Percentiles rank a stretch among this genome's conserved stretches.
These are phyloP conservation scores for Pyrgilauda ruficollis DNA, from an alignment of 2,113 vertebrate species.

Conservation along the genomic window DNA sequence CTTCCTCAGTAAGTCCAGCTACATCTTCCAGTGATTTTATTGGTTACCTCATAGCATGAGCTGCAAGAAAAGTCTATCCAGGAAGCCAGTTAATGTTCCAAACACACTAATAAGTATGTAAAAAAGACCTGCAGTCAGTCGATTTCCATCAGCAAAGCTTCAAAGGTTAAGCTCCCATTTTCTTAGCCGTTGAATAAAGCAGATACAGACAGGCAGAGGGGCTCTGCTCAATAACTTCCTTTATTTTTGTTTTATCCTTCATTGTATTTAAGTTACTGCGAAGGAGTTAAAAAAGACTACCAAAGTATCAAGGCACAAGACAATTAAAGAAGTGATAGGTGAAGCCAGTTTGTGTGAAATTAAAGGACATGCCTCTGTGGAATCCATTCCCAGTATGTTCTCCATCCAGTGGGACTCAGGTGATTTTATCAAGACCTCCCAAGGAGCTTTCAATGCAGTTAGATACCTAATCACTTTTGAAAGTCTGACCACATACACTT, in stretches of 20 bases:
- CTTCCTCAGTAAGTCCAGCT: not conserved
- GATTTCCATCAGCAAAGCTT: not conserved
- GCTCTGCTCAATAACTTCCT: not conserved
- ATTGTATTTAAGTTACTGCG: not conserved
- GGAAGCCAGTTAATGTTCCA: not conserved
- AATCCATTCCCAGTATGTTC: not conserved
- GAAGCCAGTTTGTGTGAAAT: not conserved
- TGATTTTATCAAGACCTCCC: not conserved
- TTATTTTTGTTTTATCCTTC: not conserved
- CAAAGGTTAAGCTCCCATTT: not conserved
- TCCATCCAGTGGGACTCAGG: not conserved
- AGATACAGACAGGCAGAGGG: not conserved
- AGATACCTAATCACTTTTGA: not conserved
- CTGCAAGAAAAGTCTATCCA: not conserved
- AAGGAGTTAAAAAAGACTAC: not conserved
- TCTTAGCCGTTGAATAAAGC: not conserved
- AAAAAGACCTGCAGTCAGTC: not conserved
- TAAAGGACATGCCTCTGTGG: not conserved
- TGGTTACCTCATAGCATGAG: not conserved
- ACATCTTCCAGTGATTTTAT: not conserved
- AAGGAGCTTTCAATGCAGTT: not conserved
- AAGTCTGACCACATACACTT: not conserved
- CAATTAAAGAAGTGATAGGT: not conserved
- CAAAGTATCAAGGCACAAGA: not conserved
- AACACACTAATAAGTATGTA: not conserved